These are phyloP conservation scores for Tapirus terrestris DNA, from an alignment of 2,113 vertebrate genomes.

Conservation along the genomic window DNA sequence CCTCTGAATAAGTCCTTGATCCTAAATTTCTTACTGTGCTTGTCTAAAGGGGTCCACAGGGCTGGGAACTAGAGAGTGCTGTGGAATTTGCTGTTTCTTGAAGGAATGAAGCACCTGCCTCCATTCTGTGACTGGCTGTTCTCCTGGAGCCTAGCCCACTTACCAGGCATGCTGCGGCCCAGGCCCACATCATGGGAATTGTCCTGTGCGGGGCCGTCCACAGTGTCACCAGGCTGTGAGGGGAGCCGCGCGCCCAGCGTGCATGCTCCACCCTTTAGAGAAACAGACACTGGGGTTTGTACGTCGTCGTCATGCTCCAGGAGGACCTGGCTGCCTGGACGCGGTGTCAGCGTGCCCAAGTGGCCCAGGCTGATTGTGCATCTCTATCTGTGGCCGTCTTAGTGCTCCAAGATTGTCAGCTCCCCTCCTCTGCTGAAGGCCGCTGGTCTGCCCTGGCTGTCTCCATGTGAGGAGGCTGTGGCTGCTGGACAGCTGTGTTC, in stretches of 20 bases:
- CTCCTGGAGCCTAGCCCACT: not conserved
- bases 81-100: not conserved
- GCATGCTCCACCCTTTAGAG: not conserved
- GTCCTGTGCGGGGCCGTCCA: not conserved
- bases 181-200: not conserved
- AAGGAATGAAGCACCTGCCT: not conserved
- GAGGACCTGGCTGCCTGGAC: accelerated
- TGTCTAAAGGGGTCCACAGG: not conserved
- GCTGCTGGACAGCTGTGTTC: not conserved
- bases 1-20: not conserved
- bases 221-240: not conserved
- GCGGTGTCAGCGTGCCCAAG: accelerated
- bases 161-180: accelerated
- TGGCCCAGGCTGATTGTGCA: not conserved
- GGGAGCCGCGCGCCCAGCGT: accelerated
- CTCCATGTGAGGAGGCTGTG: not conserved
- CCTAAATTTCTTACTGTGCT: not conserved
- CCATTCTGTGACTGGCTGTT: not conserved
- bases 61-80: not conserved
- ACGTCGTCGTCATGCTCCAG: not conserved
- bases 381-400: not conserved
- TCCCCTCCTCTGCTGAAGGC: not conserved
- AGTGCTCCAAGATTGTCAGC: not conserved
- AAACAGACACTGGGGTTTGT: not conserved
- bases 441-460: accelerated